These are phyloP conservation scores for Electrophaes corylata DNA, from an alignment of 2,888 invertebrate genomes.

Conservation along the genomic window DNA sequence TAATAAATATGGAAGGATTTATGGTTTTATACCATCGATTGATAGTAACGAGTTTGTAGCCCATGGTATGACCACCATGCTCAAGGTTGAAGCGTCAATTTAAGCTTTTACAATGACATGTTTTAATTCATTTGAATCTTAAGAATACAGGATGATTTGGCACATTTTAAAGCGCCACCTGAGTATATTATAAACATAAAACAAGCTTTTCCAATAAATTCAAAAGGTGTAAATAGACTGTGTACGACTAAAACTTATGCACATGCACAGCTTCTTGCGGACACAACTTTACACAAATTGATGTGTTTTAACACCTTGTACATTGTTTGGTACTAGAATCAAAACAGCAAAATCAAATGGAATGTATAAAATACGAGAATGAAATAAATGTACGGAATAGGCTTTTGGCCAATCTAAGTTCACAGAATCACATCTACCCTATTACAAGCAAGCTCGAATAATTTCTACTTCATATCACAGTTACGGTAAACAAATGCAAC, in stretches of 20 bases:
- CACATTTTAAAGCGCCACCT: not conserved
- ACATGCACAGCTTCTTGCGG: not conserved
- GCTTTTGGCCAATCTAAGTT: slow-evolving; percentile 15
- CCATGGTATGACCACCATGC: not conserved
- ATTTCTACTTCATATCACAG: slow-evolving; percentile 77
- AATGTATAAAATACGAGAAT: slow-evolving; percentile 32
- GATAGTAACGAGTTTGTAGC: not conserved
- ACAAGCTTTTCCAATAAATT: not conserved
- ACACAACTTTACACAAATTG: not conserved
- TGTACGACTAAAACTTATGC: no score
- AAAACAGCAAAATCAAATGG: slow-evolving; percentile 26
- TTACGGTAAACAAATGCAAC: slow-evolving; percentile 76
- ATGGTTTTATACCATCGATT: no score
- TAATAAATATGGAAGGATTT: slow-evolving; percentile 44
- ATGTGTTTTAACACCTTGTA: not conserved
- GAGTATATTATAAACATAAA: not conserved
- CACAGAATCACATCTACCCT: slow-evolving; percentile 44
- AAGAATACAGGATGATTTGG: not conserved
- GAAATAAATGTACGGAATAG: slow-evolving; percentile 11
- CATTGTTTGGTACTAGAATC: not conserved
- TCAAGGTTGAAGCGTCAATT: not conserved
- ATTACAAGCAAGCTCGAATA: slow-evolving; percentile 61
- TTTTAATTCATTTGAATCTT: slow-evolving; percentile 12
- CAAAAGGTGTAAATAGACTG: not conserved
- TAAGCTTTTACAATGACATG: no score